Percentiles rank a stretch among this genome's conserved stretches.
Conservation (phyloP, 2,888 invertebrate species). For the Cloeon dipterum region DNA sequence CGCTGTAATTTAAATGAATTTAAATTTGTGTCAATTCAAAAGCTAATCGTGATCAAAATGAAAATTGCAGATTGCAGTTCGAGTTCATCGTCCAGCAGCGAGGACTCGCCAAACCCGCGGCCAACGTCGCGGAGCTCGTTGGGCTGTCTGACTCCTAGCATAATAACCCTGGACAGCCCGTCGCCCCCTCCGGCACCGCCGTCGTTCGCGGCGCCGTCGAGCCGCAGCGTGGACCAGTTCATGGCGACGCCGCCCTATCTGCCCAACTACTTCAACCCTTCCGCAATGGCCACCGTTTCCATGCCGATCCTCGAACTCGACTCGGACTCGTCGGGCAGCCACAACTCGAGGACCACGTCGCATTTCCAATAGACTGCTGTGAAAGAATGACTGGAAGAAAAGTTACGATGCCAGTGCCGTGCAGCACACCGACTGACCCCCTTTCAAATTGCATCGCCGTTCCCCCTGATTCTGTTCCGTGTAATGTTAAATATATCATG, state of each 20-base stretch:
- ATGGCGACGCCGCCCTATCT: not conserved
- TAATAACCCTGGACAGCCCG: conserved; percentile 38
- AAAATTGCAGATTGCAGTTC: conserved; percentile 12
- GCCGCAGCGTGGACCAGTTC: not conserved
- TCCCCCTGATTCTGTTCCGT: no score
- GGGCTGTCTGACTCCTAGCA: conserved; percentile 33
- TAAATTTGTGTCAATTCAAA: no score
- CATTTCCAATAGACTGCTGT: no score
- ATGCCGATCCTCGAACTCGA: conserved; percentile 5
- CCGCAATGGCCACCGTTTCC: not conserved
- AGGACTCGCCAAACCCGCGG: conserved; percentile 13
- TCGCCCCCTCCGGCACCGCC: conserved; percentile 23
- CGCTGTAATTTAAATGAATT: no score
- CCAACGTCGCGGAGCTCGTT: conserved; percentile 28
- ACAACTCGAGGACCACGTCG: no score
- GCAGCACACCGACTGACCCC: no score
- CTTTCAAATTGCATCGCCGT: no score
- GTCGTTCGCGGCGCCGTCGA: not conserved
- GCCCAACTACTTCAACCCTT: not conserved
- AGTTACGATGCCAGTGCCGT: no score
- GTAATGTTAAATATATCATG: no score
- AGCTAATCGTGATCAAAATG: no score
- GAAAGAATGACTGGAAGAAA: no score
- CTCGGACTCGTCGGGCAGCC: conserved; percentile 4
- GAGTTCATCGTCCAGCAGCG: conserved; percentile 12